A percentile compares a stretch with the other conserved stretches of the same genome.
phyloP scores from a whole-genome alignment of 2,113 vertebrate species.

The Thamnophis sirtalis region DNA sequence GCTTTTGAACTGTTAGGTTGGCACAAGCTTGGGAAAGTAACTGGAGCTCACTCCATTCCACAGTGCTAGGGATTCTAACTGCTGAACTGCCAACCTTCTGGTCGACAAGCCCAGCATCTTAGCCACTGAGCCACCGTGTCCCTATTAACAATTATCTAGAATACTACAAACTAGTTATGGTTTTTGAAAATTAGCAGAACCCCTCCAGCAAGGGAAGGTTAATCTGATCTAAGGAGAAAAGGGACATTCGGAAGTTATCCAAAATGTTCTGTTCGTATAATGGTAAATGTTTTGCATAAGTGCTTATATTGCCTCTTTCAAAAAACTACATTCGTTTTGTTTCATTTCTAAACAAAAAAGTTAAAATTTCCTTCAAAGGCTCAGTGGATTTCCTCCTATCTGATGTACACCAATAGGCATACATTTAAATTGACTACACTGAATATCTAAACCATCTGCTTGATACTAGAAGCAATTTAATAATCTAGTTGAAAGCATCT shows the following conservation, averaged over 20 bases:
- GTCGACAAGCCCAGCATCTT: too few relatives aligned
- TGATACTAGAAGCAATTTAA: not conserved
- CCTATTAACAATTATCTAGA: not conserved
- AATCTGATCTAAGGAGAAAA: not conserved
- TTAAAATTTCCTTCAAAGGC: not conserved
- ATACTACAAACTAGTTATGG: not conserved
- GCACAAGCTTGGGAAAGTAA: too few relatives aligned
- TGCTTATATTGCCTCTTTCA: not conserved
- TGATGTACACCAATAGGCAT: not conserved
- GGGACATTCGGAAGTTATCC: not conserved
- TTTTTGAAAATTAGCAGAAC: not conserved
- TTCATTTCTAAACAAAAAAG: not conserved
- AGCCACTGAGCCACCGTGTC: too few relatives aligned
- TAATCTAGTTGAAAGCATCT: not conserved
- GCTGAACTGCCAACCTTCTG: too few relatives aligned
- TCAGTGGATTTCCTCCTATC: not conserved
- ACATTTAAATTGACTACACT: not conserved
- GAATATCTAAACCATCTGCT: not conserved
- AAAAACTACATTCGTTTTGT: not conserved
- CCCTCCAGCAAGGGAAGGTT: not conserved
- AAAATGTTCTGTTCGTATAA: not conserved
- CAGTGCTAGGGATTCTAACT: too few relatives aligned
- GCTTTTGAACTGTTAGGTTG: too few relatives aligned
- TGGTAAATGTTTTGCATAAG: not conserved
- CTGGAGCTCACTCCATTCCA: too few relatives aligned